These are phyloP conservation scores for Dendrolimus punctatus DNA, from an alignment of 1,140 invertebrate species.

Conservation along the genomic window DNA sequence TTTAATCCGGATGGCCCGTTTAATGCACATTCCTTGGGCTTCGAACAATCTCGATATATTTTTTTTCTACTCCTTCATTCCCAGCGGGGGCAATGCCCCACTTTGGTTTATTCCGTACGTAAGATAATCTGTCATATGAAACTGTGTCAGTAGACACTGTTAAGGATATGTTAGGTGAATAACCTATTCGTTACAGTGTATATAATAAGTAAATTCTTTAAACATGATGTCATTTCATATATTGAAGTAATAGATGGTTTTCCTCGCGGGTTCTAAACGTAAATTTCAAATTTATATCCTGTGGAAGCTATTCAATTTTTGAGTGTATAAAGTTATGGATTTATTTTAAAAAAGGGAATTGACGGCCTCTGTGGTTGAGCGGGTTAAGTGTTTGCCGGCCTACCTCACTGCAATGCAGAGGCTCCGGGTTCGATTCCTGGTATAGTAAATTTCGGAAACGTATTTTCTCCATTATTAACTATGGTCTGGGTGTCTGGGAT, in stretches of 20 bases:
- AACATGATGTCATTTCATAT: slow-evolving; percentile 15
- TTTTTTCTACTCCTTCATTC: slow-evolving; percentile 23
- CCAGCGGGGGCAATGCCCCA: slow-evolving; percentile 30
- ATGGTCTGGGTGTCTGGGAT: too few relatives aligned
- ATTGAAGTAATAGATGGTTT: background rate
- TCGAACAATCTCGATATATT: slow-evolving; percentile 44
- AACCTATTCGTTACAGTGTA: slow-evolving; percentile 18
- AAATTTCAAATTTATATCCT: too few relatives aligned
- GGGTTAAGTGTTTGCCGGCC: too few relatives aligned
- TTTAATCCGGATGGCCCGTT: slow-evolving; percentile 65
- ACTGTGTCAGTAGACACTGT: slow-evolving; percentile 37
- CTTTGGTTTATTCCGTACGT: slow-evolving; percentile 22
- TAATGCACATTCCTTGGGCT: slow-evolving; percentile 58
- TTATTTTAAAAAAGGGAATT: too few relatives aligned
- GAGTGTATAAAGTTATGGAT: too few relatives aligned
- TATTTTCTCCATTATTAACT: too few relatives aligned
- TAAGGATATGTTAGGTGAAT: slow-evolving; percentile 25
- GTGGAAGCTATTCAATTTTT: too few relatives aligned
- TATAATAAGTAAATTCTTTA: slow-evolving; percentile 10
- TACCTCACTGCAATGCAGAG: too few relatives aligned
- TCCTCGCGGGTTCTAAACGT: too few relatives aligned
- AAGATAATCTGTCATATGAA: slow-evolving; percentile 31
- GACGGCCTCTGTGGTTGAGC: too few relatives aligned
- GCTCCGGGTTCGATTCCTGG: too few relatives aligned
- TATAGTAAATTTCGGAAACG: too few relatives aligned